These are phyloP conservation scores for Bombus affinis DNA, from an alignment of 1,140 invertebrate species.

Conservation along the genomic window DNA sequence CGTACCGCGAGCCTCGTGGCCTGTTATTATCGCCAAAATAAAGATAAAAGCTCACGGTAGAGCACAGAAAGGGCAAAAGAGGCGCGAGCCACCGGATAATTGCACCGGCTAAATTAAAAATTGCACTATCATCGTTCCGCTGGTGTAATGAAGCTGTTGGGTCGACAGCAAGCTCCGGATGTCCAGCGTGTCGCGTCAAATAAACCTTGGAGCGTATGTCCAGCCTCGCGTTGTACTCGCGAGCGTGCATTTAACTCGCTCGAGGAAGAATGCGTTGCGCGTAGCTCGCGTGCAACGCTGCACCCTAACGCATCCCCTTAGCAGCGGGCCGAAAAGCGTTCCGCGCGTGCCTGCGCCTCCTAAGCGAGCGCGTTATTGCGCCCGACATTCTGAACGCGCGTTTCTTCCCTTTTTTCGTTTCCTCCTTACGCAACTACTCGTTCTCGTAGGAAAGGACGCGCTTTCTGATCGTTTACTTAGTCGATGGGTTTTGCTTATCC, in stretches of 20 bases:
- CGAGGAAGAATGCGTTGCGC: constrained; percentile 40
- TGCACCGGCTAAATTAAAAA: constrained; percentile 61
- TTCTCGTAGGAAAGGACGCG: neutral
- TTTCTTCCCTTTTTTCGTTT: neutral
- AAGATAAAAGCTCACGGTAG: constrained; percentile 41
- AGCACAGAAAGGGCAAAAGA: neutral
- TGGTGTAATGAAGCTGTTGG: constrained; percentile 32
- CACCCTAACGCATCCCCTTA: constrained; percentile 20
- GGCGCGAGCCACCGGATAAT: constrained; percentile 40
- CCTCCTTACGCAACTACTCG: neutral
- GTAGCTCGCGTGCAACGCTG: neutral
- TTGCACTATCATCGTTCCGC: constrained; percentile 25
- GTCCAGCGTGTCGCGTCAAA: neutral
- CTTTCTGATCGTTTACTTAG: constrained; percentile 26
- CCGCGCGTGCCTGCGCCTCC: constrained; percentile 50
- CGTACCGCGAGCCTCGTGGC: constrained; percentile 31
- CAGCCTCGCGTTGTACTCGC: neutral
- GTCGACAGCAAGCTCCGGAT: too few relatives aligned
- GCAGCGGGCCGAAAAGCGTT: constrained; percentile 53
- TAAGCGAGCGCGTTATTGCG: constrained; percentile 37
- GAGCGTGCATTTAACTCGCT: neutral
- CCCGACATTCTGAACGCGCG: constrained; percentile 53
- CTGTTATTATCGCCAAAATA: constrained; percentile 52
- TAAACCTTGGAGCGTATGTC: neutral
- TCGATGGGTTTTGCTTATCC: constrained; percentile 39